A percentile compares a stretch with the other conserved stretches of the same genome.
These are phyloP conservation scores for Eugnorisma glareosa DNA, from an alignment of 2,888 invertebrate genomes.

Conservation along the genomic window DNA sequence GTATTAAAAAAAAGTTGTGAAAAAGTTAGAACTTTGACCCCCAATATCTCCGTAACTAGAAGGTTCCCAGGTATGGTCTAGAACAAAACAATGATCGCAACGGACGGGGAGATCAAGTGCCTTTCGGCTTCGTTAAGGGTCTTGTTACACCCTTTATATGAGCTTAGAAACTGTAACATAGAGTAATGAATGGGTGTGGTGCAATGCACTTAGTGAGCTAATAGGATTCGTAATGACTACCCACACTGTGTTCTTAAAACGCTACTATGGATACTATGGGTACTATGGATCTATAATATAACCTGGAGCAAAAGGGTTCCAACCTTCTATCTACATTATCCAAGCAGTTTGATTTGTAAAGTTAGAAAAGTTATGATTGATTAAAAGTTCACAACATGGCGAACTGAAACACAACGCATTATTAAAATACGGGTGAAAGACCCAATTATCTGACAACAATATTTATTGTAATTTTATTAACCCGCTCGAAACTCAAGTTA, in stretches of 20 bases:
- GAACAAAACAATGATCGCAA: too few species aligned
- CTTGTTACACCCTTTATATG: too few species aligned
- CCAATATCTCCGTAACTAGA: too few species aligned
- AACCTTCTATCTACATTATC: neutral
- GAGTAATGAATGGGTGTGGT: conserved; percentile 9
- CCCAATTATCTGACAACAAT: conserved; percentile 23
- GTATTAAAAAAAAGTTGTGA: too few species aligned
- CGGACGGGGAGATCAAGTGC: too few species aligned
- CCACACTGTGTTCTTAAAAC: neutral
- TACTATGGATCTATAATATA: conserved; percentile 5
- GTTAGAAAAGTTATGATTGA: neutral
- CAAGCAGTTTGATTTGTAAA: neutral
- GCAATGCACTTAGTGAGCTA: neutral
- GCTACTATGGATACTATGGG: too few species aligned
- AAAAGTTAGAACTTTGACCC: too few species aligned
- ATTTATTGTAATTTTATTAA: conserved; percentile 18
- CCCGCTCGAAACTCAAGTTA: conserved; percentile 20
- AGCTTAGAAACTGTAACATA: neutral
- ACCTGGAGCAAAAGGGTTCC: too few species aligned
- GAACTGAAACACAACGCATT: neutral
- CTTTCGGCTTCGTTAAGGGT: too few species aligned
- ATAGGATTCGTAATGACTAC: conserved; percentile 7
- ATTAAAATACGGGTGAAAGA: conserved; percentile 18
- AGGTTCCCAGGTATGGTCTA: too few species aligned
- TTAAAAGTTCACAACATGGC: neutral